Conservation (phyloP, 2,888 invertebrate species). For the Notodonta dromedarius region DNA sequence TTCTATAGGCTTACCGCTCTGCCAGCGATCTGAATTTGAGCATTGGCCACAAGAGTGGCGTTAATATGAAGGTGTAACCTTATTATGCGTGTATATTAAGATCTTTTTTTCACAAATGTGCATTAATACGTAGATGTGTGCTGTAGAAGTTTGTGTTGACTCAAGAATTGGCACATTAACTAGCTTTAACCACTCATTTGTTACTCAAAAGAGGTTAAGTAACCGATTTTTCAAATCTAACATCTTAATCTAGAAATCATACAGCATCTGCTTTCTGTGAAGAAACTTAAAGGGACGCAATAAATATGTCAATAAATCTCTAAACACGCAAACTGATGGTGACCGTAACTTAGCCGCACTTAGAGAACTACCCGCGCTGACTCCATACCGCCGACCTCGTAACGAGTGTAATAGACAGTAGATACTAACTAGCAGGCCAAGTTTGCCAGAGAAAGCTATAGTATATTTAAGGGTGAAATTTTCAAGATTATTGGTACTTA, state of each 20-base stretch:
- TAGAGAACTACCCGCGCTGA: background rate
- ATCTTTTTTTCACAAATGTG: too few species aligned
- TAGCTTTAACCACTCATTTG: too few species aligned
- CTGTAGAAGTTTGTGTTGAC: too few species aligned
- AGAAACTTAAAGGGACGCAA: background rate
- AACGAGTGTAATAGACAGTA: background rate
- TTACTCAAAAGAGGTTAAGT: too few species aligned
- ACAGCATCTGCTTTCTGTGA: background rate
- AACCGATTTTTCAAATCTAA: too few species aligned
- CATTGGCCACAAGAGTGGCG: too few species aligned
- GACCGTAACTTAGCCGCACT: background rate
- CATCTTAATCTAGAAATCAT: background rate
- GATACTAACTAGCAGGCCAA: background rate
- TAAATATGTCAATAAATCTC: constrained; percentile 1
- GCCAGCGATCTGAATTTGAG: background rate
- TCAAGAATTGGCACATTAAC: too few species aligned
- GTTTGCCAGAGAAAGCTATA: background rate
- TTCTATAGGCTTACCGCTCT: too few species aligned
- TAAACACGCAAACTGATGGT: background rate
- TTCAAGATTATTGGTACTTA: too few species aligned
- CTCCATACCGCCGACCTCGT: background rate
- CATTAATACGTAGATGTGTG: too few species aligned
- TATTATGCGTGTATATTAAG: too few species aligned
- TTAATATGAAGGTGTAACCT: too few species aligned
- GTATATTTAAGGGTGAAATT: background rate